Evolutionary conservation across 2,113 vertebrate species (phyloP).

Genomic region (Procavia capensis): DNA sequence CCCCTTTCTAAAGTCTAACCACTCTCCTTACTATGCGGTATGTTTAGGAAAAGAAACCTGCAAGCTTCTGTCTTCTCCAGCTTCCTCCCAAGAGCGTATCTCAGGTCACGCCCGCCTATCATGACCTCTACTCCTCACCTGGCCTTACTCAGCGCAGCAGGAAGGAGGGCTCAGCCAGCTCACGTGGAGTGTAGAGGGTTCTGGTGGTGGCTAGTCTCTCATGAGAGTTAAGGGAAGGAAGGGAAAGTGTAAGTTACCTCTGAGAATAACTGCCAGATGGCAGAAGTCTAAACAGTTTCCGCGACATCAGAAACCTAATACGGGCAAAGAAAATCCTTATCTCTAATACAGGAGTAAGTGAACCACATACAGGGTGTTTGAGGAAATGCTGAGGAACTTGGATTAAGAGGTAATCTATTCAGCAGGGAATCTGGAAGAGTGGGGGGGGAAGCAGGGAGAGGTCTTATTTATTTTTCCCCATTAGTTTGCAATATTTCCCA

Average conservation of each 20-base stretch:
- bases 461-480: not conserved
- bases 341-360: not conserved
- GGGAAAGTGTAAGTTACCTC: not conserved
- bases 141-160: not conserved
- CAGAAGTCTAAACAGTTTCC: not conserved
- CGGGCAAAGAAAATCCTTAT: not conserved
- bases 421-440: not conserved
- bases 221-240: conserved; percentile 12
- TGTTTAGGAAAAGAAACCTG: not conserved
- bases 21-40: not conserved
- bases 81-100: not conserved
- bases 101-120: not conserved
- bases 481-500: not conserved
- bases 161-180: not conserved
- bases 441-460: fast-evolving
- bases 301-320: not conserved
- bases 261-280: not conserved
- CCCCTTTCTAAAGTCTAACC: not conserved
- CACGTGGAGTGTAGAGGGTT: not conserved
- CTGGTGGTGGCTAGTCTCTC: not conserved
- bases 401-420: not conserved
- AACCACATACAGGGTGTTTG: not conserved
- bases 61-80: not conserved
- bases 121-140: not conserved
- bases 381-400: not conserved